These are phyloP conservation scores for Pampusana beccarii DNA, from an alignment of 2,113 vertebrate species.

Conservation along the genomic window DNA sequence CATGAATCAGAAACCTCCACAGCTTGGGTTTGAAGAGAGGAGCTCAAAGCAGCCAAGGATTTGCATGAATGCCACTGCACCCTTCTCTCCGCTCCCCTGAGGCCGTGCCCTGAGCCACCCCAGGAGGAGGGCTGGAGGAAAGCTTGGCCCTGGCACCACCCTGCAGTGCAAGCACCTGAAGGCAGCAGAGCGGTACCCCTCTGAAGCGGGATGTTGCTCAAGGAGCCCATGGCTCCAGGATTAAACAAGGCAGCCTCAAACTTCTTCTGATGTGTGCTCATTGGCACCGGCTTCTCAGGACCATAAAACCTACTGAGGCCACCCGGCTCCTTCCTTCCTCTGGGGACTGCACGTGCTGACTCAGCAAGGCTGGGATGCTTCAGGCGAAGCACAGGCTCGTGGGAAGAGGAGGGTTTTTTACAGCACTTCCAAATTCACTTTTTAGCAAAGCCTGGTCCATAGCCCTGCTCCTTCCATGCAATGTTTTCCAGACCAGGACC, in stretches of 20 bases:
- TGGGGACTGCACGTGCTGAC: neutral
- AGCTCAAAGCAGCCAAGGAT: neutral
- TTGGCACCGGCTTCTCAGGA: neutral
- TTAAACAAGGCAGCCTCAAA: neutral
- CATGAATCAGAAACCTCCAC: neutral
- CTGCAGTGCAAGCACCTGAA: neutral
- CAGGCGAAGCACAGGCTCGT: neutral
- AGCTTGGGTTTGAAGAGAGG: neutral
- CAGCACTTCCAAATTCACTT: neutral
- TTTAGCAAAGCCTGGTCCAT: neutral
- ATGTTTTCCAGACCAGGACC: neutral
- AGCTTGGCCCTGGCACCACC: neutral
- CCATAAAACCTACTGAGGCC: neutral
- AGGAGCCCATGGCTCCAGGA: neutral
- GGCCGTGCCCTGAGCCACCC: neutral
- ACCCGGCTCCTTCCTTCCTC: neutral
- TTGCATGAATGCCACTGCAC: neutral
- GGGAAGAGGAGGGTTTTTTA: neutral
- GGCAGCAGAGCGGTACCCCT: neutral
- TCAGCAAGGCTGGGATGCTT: neutral
- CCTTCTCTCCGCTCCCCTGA: neutral
- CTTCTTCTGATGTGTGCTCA: neutral
- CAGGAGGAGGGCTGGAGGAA: neutral
- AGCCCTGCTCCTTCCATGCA: neutral
- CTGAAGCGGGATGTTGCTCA: neutral